Percentiles rank a stretch among this genome's conserved stretches.
phyloP scores from a whole-genome alignment of 1,140 invertebrate species.

The Pseudomyrmex sp. region DNA sequence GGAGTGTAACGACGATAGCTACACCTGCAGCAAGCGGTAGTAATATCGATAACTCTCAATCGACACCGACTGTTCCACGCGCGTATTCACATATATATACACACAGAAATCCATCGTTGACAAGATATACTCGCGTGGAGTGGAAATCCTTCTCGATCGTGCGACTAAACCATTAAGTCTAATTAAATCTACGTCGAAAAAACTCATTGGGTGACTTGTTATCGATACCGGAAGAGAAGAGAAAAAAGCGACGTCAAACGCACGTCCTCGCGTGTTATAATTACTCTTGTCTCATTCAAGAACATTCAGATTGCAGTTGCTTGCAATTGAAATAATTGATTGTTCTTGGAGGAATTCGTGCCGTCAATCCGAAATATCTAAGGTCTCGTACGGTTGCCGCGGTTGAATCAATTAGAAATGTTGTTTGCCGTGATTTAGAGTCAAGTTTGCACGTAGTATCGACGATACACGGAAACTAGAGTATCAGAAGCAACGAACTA shows the following conservation, averaged over 20 bases:
- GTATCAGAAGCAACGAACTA: background rate
- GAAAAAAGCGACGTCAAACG: background rate
- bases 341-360: slow-evolving; percentile 33
- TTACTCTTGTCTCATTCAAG: slow-evolving; percentile 51
- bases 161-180: slow-evolving; percentile 52
- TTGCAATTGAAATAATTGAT: slow-evolving; percentile 59
- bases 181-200: slow-evolving; percentile 33
- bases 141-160: slow-evolving; percentile 12
- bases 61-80: slow-evolving; percentile 29
- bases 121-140: slow-evolving; percentile 22
- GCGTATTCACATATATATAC: slow-evolving; percentile 13
- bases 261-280: slow-evolving; percentile 21
- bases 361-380: slow-evolving; percentile 8
- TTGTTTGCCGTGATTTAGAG: background rate
- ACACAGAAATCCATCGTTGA: background rate
- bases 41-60: slow-evolving; percentile 58
- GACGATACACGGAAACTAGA: background rate
- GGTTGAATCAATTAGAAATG: slow-evolving; percentile 22
- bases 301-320: background rate
- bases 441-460: background rate
- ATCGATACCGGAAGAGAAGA: slow-evolving; percentile 28
- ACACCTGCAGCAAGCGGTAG: slow-evolving; percentile 30
- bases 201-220: slow-evolving; percentile 65
- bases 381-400: slow-evolving; percentile 5
- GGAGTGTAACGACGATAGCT: slow-evolving; percentile 44